A percentile compares a stretch with the other conserved stretches of the same genome.
phyloP scores from a whole-genome alignment of 2,888 invertebrate species.

The Dimorphilus gyrociliatus region DNA sequence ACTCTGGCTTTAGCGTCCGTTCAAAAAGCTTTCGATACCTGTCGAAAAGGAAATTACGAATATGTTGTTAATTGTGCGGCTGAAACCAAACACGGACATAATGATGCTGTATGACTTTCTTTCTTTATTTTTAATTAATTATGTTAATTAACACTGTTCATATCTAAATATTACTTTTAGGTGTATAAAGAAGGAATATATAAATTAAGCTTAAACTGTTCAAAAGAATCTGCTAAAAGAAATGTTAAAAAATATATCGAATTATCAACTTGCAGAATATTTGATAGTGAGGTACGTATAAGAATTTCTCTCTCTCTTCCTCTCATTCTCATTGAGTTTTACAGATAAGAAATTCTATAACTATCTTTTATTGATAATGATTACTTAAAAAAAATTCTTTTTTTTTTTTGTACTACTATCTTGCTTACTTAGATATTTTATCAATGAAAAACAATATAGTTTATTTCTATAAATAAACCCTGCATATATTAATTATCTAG shows the following conservation, averaged over 20 bases:
- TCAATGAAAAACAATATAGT: too few relatives aligned
- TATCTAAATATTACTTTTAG: too few relatives aligned
- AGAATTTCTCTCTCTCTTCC: too few relatives aligned
- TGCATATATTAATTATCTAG: too few relatives aligned
- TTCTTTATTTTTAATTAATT: background rate
- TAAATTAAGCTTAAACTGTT: slow-evolving; percentile 66
- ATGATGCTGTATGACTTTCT: slow-evolving; percentile 49
- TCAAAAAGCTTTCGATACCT: slow-evolving; percentile 51
- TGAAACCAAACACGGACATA: slow-evolving; percentile 72
- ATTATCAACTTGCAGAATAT: slow-evolving; percentile 67
- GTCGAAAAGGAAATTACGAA: slow-evolving; percentile 48
- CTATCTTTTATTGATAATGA: too few relatives aligned
- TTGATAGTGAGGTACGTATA: too few relatives aligned
- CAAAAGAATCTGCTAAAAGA: slow-evolving; percentile 53
- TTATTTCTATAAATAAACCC: too few relatives aligned
- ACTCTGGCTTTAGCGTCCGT: slow-evolving; percentile 64
- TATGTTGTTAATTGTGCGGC: slow-evolving; percentile 76
- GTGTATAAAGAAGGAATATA: slow-evolving; percentile 73
- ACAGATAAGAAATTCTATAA: too few relatives aligned
- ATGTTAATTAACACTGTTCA: slow-evolving; percentile 3
- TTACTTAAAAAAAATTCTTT: too few relatives aligned
- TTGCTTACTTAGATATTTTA: too few relatives aligned
- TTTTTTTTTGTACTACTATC: too few relatives aligned
- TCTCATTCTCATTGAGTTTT: too few relatives aligned
- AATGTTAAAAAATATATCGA: slow-evolving; percentile 59